A percentile compares a stretch with the other conserved stretches of the same genome.
phyloP scores from a whole-genome alignment of 2,888 invertebrate species.

The Parapristionchus giblindavisi region DNA sequence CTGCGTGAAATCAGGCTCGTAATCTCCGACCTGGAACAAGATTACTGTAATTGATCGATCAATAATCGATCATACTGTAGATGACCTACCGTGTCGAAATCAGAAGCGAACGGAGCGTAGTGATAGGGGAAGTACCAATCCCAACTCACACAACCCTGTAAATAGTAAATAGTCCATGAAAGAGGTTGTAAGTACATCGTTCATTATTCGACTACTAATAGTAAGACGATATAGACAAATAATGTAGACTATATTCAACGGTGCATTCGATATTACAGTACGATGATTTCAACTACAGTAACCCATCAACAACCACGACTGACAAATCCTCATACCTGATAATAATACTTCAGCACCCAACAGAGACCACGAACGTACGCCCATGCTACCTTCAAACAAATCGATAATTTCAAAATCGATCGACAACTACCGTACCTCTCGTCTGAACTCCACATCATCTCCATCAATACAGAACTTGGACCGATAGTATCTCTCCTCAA shows the following conservation, averaged over 20 bases:
- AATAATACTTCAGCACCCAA: slow-evolving; percentile 98
- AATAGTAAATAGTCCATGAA: not conserved
- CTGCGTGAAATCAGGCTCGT: slow-evolving; percentile 83
- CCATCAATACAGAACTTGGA: slow-evolving; percentile 71
- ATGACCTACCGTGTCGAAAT: slow-evolving; percentile 80
- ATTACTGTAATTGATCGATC: too few species aligned
- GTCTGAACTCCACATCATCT: slow-evolving; percentile 80
- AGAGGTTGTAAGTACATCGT: too few species aligned
- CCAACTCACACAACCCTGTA: slow-evolving; percentile 92
- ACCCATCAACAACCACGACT: not conserved
- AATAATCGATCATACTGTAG: slow-evolving; percentile 71
- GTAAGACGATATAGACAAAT: not conserved
- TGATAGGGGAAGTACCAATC: slow-evolving; percentile 99
- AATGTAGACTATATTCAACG: not conserved
- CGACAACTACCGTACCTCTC: slow-evolving; percentile 72
- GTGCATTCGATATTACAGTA: not conserved
- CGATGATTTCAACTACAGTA: not conserved
- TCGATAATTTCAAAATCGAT: not conserved
- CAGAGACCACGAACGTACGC: slow-evolving; percentile 95
- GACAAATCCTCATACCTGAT: slow-evolving; percentile 76
- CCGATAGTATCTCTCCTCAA: slow-evolving; percentile 82
- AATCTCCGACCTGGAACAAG: slow-evolving; percentile 78
- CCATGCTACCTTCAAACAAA: slow-evolving; percentile 74
- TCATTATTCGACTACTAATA: not conserved
- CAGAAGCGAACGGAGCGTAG: slow-evolving; percentile 99